Conservation (phyloP, 2,888 invertebrate genomes). For the Xanthia icteritia region DNA sequence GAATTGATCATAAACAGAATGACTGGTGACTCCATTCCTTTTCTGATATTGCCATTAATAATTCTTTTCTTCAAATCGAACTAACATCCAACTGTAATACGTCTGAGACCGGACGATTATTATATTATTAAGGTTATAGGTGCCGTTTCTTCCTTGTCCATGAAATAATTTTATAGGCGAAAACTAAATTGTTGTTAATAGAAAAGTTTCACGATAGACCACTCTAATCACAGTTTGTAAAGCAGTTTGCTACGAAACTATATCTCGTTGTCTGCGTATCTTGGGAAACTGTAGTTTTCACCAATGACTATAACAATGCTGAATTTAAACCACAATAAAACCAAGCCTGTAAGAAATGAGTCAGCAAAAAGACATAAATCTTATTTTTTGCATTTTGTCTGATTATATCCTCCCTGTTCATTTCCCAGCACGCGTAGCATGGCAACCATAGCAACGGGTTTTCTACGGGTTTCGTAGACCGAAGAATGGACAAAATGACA, state of each 20-base stretch:
- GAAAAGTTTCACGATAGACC: neutral
- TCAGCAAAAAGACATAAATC: no score
- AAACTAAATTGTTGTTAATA: neutral
- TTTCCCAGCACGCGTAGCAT: neutral
- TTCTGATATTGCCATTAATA: constrained; percentile 14
- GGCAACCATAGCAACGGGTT: no score
- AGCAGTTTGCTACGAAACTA: neutral
- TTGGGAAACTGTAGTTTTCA: neutral
- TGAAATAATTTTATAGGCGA: neutral
- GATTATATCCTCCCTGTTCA: neutral
- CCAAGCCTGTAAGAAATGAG: neutral
- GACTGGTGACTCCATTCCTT: neutral
- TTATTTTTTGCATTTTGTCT: neutral
- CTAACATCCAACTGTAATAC: neutral
- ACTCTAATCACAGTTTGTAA: neutral
- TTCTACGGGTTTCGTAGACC: no score
- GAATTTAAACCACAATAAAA: neutral
- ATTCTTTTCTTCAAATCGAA: constrained; percentile 13
- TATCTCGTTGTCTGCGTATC: neutral
- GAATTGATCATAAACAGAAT: neutral
- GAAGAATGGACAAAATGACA: no score
- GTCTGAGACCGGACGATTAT: neutral
- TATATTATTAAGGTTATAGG: constrained; percentile 3
- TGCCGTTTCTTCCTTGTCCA: neutral
- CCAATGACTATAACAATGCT: neutral